A percentile compares a stretch with the other conserved stretches of the same genome.
These are phyloP conservation scores for Linurgus olivaceus DNA, from an alignment of 2,797 vertebrate species.

Conservation along the genomic window DNA sequence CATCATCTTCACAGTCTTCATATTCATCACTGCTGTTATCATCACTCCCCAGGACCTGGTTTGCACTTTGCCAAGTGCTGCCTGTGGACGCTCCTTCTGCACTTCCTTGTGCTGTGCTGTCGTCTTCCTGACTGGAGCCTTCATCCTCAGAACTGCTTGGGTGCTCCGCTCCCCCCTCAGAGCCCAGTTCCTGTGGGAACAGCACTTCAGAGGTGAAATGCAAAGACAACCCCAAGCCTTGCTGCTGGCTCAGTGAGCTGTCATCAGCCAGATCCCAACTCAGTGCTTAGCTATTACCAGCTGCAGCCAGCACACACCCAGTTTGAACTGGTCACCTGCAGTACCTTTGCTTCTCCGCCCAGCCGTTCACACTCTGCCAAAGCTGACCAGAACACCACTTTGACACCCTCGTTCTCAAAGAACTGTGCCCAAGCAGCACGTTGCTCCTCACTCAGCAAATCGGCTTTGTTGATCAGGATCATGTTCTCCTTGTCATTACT, in stretches of 20 bases:
- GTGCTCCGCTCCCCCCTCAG: conserved; percentile 30
- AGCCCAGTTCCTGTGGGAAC: conserved; percentile 74
- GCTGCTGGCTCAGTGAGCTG: background rate
- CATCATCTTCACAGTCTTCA: conserved; percentile 74
- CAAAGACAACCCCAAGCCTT: background rate
- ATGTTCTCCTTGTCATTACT: conserved; percentile 88
- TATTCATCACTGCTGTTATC: conserved; percentile 65
- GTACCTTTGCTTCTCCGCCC: conserved; percentile 82
- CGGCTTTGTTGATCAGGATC: conserved; percentile 93
- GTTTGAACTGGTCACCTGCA: background rate
- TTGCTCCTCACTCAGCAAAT: conserved; percentile 88
- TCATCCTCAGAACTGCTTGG: background rate
- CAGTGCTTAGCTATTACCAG: background rate
- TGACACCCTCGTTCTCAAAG: conserved; percentile 87
- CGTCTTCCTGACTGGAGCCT: background rate
- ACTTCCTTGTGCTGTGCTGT: background rate
- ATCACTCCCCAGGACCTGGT: background rate
- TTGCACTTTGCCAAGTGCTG: background rate
- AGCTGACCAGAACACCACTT: conserved; percentile 96
- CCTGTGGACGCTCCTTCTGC: background rate
- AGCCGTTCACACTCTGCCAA: conserved; percentile 82
- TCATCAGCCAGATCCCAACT: background rate
- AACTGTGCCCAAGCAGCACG: conserved; percentile 84
- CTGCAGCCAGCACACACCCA: background rate
- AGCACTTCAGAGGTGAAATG: background rate